A percentile compares a stretch with the other conserved stretches of the same genome.
These are phyloP conservation scores for Musca vetustissima DNA, from an alignment of 1,140 invertebrate genomes.

Conservation along the genomic window DNA sequence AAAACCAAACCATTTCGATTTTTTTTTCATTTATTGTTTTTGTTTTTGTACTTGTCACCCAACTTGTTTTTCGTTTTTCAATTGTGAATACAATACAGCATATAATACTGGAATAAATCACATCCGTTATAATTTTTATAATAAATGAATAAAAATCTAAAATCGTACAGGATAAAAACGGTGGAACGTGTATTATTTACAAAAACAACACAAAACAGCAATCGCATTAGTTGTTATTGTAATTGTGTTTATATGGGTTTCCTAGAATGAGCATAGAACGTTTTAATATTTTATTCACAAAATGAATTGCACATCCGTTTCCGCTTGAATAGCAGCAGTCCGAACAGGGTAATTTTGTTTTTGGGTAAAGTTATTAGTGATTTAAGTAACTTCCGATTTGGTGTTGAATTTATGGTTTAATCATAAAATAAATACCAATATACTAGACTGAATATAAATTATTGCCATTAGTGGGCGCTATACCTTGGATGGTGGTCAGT, in stretches of 20 bases:
- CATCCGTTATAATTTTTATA: constrained; percentile 21
- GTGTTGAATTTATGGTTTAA: constrained; percentile 21
- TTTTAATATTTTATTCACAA: constrained; percentile 13
- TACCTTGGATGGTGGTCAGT: too few relatives aligned
- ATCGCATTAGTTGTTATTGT: too few relatives aligned
- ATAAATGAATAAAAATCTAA: constrained; percentile 23
- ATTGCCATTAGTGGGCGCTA: too few relatives aligned
- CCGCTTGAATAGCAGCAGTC: not conserved
- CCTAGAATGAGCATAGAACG: too few relatives aligned
- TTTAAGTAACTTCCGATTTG: constrained; percentile 22
- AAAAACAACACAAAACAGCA: too few relatives aligned
- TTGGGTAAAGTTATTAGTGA: constrained; percentile 19
- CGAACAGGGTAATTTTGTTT: not conserved
- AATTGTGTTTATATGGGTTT: too few relatives aligned
- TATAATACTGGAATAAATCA: constrained; percentile 13
- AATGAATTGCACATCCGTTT: constrained; percentile 22
- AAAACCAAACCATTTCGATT: not conserved
- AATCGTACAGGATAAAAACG: not conserved
- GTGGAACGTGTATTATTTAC: too few relatives aligned
- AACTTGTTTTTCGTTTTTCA: too few relatives aligned
- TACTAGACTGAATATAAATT: too few relatives aligned
- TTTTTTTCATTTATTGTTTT: constrained; percentile 1
- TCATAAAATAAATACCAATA: too few relatives aligned
- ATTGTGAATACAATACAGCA: too few relatives aligned
- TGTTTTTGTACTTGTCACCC: not conserved